Percentiles rank a stretch among this genome's conserved stretches.
Conservation (phyloP, 2,797 vertebrate species). For the Sarcoramphus papa region DNA sequence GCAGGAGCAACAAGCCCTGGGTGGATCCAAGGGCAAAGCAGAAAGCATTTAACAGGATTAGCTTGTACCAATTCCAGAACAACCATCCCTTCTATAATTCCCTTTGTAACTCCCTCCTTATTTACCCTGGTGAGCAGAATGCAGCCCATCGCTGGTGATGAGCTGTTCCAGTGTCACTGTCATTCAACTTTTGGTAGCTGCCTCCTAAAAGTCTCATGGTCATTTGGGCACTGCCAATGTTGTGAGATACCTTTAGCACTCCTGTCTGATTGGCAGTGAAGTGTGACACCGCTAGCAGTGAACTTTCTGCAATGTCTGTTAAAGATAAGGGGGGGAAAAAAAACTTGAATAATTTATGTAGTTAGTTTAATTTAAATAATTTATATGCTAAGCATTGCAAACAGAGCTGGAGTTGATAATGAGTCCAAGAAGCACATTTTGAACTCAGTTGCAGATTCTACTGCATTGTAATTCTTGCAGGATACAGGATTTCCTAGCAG, state of each 20-base stretch:
- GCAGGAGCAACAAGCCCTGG: not conserved
- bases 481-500: conserved; percentile 25
- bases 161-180: not conserved
- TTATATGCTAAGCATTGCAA: conserved; percentile 70
- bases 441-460: conserved; percentile 58
- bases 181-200: not conserved
- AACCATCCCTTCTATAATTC: not conserved
- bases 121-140: not conserved
- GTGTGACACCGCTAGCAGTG: conserved; percentile 41
- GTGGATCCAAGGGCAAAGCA: not conserved
- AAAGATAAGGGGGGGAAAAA: conserved; percentile 25
- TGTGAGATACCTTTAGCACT: not conserved
- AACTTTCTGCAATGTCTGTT: conserved; percentile 52
- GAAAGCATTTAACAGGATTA: not conserved
- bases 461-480: conserved; percentile 44
- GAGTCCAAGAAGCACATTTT: conserved; percentile 50
- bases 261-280: conserved; percentile 42
- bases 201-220: not conserved
- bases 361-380: conserved; percentile 73
- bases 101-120: not conserved
- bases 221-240: not conserved
- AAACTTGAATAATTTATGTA: conserved; percentile 65
- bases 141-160: not conserved
- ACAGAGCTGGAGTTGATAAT: conserved; percentile 67
- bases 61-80: not conserved